Conservation (phyloP, 2,113 vertebrate species). For the Stomatorhinus ivindoensis region DNA sequence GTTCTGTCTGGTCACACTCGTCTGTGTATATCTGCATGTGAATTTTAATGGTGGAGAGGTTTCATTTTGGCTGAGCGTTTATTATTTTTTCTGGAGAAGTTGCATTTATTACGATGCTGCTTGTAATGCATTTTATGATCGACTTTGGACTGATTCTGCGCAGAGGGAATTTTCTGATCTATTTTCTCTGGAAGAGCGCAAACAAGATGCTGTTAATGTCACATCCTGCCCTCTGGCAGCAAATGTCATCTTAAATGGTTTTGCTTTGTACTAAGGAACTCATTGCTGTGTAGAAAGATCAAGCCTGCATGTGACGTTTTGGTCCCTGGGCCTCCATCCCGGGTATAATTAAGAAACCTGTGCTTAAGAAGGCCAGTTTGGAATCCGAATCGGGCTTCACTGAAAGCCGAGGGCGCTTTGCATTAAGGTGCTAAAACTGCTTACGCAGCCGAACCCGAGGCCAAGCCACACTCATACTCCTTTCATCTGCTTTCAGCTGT, state of each 20-base stretch:
- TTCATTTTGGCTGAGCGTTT: not conserved
- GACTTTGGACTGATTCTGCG: not conserved
- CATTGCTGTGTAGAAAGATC: not conserved
- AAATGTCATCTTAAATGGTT: not conserved
- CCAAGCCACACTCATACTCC: not conserved
- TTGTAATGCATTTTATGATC: not conserved
- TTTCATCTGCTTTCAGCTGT: conserved; percentile 59
- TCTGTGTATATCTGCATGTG: not conserved
- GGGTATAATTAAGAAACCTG: not conserved
- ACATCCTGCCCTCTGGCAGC: not conserved
- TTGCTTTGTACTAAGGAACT: not conserved
- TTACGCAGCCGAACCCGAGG: not conserved
- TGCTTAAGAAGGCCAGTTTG: not conserved
- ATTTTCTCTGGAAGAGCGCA: not conserved
- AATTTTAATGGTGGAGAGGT: not conserved
- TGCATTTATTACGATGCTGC: not conserved
- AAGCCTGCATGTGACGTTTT: not conserved
- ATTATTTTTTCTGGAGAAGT: not conserved
- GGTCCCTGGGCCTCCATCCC: not conserved
- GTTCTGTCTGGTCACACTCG: not conserved
- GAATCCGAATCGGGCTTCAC: not conserved
- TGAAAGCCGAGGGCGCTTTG: not conserved
- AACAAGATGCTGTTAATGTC: not conserved
- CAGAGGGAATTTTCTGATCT: not conserved
- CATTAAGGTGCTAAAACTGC: not conserved